Base-by-base conservation (phyloP, 2,888 invertebrate species). In the Hyposoter didymator region DNA sequence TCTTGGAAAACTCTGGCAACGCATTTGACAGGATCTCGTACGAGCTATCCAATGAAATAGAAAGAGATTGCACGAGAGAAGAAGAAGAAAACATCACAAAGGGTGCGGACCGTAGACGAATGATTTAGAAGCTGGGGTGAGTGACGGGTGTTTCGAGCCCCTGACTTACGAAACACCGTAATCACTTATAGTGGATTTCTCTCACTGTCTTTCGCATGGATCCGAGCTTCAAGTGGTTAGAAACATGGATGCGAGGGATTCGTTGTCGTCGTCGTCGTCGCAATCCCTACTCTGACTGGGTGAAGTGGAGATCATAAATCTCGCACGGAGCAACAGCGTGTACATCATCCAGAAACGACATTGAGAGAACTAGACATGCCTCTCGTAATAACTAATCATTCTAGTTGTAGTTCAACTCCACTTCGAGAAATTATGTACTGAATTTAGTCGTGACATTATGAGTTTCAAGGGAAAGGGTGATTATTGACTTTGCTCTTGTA, bases 141-240 rank as follows among this genome's bases (percentile, higher is more conserved):
- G 79, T 76, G 82, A 79, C 79, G 78, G 82, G 67, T 64, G 45
- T 64, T 66, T 35, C 79, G 72, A 49, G 17, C 66, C 39, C 62
- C 62, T 67, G 79, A 73, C 83, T 80, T 62, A 78, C 73, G 59
- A 39, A 79, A 82, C 67, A 78, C 75, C 67, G 80, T 84, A 88
- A 88, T 88, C 87, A 86, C 84, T 88, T 81, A 87, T 75, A 87
- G 84, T 85, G 85, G 82, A 84, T 85, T 87, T 69, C 81, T 66
- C 85, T 64, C 45, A 72, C 84, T 84, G 79, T 45, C 79, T 85
- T 59, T 78, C 70, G 49, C 78, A 35, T 52, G 78, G 73, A 35
- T 79, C 64, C 22, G 47, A 78, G 81, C 75, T 85, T 73, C 76
- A 78, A 88, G 87, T 85, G 76, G 72, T 70, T 84, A 52, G 83